Conservation (phyloP, 2,113 vertebrate genomes). For the Rhineura floridana region DNA sequence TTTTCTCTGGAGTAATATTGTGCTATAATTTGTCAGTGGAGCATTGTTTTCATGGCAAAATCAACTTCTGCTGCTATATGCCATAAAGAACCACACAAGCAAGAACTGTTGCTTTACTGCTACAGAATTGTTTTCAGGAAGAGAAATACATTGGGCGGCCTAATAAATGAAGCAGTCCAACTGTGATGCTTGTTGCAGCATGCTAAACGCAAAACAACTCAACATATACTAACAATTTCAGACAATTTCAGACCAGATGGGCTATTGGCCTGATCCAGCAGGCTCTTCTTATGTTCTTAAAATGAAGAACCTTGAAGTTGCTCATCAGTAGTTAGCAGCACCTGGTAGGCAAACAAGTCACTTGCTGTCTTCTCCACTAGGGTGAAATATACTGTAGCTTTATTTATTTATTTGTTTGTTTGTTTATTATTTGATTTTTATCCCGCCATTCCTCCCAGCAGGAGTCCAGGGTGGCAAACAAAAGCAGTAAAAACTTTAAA, state of each 20-base stretch:
- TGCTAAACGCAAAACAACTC: neutral
- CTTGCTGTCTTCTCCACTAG: too few species aligned
- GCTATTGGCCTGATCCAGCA: too few species aligned
- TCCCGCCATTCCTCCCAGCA: too few species aligned
- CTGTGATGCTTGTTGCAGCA: neutral
- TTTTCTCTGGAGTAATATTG: constrained; percentile 12
- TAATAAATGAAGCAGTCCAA: neutral
- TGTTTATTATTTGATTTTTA: too few species aligned
- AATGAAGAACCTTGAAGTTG: too few species aligned
- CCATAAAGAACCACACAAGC: neutral
- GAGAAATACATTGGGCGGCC: neutral
- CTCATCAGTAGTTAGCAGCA: too few species aligned
- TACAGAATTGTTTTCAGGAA: neutral
- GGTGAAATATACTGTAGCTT: too few species aligned
- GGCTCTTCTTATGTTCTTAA: too few species aligned
- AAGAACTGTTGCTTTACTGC: neutral
- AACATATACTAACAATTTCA: neutral
- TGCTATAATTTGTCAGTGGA: neutral
- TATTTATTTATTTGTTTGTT: neutral
- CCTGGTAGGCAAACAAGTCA: too few species aligned
- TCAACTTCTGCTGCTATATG: neutral
- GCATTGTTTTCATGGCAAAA: neutral
- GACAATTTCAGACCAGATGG: too few species aligned
- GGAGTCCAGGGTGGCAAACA: too few species aligned
- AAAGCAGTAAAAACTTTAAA: too few species aligned